Conservation (phyloP, 2,113 vertebrate genomes). For the Brevimyrus niger region DNA sequence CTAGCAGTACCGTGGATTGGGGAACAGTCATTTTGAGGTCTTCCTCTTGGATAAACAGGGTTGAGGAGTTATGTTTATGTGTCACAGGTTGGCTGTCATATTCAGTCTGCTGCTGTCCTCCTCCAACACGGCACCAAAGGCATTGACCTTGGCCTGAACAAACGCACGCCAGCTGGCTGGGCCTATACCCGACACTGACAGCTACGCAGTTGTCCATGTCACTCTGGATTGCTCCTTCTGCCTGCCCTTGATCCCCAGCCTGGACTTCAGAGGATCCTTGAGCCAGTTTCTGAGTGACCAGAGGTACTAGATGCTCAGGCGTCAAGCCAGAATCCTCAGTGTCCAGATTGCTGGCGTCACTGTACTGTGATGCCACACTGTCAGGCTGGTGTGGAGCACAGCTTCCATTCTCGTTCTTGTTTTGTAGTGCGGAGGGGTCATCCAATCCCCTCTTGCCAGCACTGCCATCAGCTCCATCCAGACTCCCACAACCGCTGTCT, state of each 20-base stretch:
- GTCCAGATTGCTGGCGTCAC: slow-evolving; percentile 33
- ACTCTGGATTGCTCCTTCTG: slow-evolving; percentile 25
- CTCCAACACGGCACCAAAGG: slow-evolving; percentile 47
- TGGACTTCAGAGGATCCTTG: slow-evolving; percentile 29
- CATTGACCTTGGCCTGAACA: slow-evolving; percentile 51
- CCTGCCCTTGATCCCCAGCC: slow-evolving; percentile 39
- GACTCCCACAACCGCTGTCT: slow-evolving; percentile 60
- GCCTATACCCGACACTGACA: slow-evolving; percentile 49
- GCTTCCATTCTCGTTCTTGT: background rate
- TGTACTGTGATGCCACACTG: slow-evolving; percentile 34
- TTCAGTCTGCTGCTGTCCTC: background rate
- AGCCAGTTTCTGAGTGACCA: background rate
- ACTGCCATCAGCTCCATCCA: slow-evolving; percentile 45
- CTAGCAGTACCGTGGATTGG: slow-evolving; percentile 29
- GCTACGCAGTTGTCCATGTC: slow-evolving; percentile 32
- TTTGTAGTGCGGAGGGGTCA: slow-evolving; percentile 32
- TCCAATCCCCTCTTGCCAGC: slow-evolving; percentile 24
- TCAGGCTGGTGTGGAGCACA: slow-evolving; percentile 31
- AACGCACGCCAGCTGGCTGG: slow-evolving; percentile 42
- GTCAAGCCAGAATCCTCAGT: slow-evolving; percentile 27
- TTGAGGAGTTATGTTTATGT: slow-evolving; percentile 2
- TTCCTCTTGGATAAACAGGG: background rate
- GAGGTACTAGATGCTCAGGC: slow-evolving; percentile 8
- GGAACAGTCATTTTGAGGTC: slow-evolving; percentile 27
- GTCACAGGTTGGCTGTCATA: slow-evolving; percentile 21